Conservation (phyloP, 1,140 invertebrate species). For the Acromyrmex echinatior region DNA sequence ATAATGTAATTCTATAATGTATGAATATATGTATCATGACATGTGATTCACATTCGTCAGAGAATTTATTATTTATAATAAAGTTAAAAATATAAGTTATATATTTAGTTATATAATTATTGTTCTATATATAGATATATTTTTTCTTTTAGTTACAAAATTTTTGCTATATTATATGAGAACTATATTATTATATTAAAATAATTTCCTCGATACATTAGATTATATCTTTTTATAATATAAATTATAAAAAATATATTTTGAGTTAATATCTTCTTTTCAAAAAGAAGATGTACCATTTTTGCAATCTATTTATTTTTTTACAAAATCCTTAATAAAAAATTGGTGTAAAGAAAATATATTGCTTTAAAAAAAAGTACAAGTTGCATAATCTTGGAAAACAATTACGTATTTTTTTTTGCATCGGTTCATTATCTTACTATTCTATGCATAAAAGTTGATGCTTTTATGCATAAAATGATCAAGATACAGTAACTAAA, state of each 20-base stretch:
- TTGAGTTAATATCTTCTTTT: neutral
- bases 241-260: neutral
- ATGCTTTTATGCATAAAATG: no score
- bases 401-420: no score
- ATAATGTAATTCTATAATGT: no score
- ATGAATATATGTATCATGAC: neutral
- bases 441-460: no score
- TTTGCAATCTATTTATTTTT: neutral
- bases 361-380: no score
- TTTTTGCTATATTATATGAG: neutral
- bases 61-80: no score
- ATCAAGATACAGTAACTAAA: no score
- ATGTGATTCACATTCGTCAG: neutral
- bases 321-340: neutral
- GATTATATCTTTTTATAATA: neutral
- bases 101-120: slow-evolving; percentile 6
- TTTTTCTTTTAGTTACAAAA: neutral
- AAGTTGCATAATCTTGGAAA: no score
- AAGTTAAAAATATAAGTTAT: no score
- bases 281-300: neutral
- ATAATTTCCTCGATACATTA: no score
- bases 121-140: neutral
- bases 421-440: no score
- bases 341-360: neutral
- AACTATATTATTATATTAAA: neutral